Conservation (phyloP, 1,140 invertebrate genomes). For the Drosophila seguyi region DNA sequence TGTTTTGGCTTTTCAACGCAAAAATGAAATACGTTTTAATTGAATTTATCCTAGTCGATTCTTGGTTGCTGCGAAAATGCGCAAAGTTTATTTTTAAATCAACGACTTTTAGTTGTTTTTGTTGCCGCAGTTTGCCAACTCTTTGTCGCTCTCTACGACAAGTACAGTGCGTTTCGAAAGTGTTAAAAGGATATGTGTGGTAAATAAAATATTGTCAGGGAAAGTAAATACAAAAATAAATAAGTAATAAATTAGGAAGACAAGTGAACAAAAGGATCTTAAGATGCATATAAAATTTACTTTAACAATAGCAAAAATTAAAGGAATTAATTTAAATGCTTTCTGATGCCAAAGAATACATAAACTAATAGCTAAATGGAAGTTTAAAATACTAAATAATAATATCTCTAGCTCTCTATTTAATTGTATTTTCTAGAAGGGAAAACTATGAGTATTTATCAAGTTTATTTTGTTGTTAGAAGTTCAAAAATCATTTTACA, state of each 20-base stretch:
- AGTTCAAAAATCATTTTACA: too few relatives aligned
- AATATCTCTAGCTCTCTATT: not conserved
- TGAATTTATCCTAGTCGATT: constrained; percentile 68
- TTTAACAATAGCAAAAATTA: not conserved
- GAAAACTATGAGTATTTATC: too few relatives aligned
- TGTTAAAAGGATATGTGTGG: not conserved
- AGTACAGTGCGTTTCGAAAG: constrained; percentile 27
- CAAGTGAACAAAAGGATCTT: not conserved
- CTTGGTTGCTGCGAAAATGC: constrained; percentile 62
- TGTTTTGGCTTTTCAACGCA: constrained; percentile 59
- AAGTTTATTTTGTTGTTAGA: too few relatives aligned
- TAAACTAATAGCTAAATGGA: not conserved
- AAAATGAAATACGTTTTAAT: constrained; percentile 79
- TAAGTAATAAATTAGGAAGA: not conserved
- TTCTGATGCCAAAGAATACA: not conserved
- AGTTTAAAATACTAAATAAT: not conserved
- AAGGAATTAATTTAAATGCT: too few relatives aligned
- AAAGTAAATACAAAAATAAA: not conserved
- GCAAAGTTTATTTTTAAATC: constrained; percentile 73
- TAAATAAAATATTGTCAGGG: too few relatives aligned
- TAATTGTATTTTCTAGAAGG: too few relatives aligned
- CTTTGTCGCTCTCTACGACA: constrained; percentile 24
- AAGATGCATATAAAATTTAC: not conserved
- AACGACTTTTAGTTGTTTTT: constrained; percentile 45
- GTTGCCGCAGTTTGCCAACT: constrained; percentile 59